Conservation (phyloP, 2,888 invertebrate genomes). For the Lasioglossum zephyrum region DNA sequence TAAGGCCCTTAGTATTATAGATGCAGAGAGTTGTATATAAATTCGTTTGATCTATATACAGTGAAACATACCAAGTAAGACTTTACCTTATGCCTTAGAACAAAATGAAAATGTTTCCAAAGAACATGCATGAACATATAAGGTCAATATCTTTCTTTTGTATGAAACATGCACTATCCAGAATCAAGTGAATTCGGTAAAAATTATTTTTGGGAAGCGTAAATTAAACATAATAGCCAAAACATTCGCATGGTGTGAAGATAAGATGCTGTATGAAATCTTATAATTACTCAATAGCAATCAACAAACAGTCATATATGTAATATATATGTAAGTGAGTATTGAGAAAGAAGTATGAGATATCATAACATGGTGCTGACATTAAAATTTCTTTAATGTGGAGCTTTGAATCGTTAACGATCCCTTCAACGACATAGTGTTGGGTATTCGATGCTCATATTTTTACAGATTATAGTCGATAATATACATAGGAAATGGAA, state of each 20-base stretch:
- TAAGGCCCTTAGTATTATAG: background rate
- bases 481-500: constrained; percentile 23
- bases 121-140: constrained; percentile 63
- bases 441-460: background rate
- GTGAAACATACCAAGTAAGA: constrained; percentile 36
- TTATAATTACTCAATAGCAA: constrained; percentile 18
- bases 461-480: constrained; percentile 19
- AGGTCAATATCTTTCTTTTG: constrained; percentile 42
- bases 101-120: constrained; percentile 48
- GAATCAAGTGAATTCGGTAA: constrained; percentile 40
- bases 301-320: background rate
- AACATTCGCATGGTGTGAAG: constrained; percentile 47
- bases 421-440: background rate
- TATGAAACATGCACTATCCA: constrained; percentile 66
- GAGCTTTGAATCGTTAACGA: background rate
- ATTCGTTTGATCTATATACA: constrained; percentile 6
- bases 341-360: constrained; percentile 16
- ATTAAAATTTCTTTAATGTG: background rate
- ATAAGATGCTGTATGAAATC: constrained; percentile 45
- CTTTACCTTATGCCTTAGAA: constrained; percentile 65
- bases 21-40: constrained; percentile 8
- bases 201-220: constrained; percentile 44
- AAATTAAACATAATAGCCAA: constrained; percentile 47
- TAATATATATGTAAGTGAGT: background rate
- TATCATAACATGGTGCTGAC: background rate